These are phyloP conservation scores for Drosophila nikananu DNA, from an alignment of 1,140 invertebrate genomes.

Conservation along the genomic window DNA sequence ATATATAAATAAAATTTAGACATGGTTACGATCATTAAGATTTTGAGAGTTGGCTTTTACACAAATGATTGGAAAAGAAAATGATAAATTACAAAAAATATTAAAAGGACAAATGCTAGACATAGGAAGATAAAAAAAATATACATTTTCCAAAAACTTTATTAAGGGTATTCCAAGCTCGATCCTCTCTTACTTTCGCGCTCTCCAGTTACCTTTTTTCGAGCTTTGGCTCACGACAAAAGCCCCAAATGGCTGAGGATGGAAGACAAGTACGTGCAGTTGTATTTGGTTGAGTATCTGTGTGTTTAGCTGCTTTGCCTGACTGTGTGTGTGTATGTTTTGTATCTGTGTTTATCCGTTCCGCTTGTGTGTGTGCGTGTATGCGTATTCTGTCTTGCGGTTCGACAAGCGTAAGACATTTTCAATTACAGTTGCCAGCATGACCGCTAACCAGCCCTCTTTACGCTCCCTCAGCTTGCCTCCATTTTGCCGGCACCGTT, in stretches of 20 bases:
- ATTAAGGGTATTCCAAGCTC: not conserved
- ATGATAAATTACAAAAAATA: too few relatives aligned
- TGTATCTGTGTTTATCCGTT: conserved; percentile 30
- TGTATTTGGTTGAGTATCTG: conserved; percentile 16
- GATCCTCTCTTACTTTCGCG: conserved; percentile 4
- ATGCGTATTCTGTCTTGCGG: conserved; percentile 68
- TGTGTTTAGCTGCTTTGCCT: conserved; percentile 19
- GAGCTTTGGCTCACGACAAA: conserved; percentile 52
- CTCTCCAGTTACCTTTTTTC: conserved; percentile 7
- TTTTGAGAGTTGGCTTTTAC: not conserved
- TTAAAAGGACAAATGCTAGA: not conserved
- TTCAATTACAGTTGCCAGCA: conserved; percentile 79
- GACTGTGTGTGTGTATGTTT: not conserved
- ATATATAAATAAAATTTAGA: too few relatives aligned
- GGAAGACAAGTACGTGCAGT: conserved; percentile 23
- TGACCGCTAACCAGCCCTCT: conserved; percentile 62
- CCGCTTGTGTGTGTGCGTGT: conserved; percentile 18
- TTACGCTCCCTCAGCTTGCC: conserved; percentile 6
- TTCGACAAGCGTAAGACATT: conserved; percentile 84
- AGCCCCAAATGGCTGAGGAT: conserved; percentile 32
- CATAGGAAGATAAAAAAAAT: too few relatives aligned
- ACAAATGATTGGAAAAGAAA: not conserved
- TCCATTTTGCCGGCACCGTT: conserved; percentile 12
- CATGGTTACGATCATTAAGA: not conserved
- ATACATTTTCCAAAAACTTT: too few relatives aligned